A percentile compares a stretch with the other conserved stretches of the same genome.
These are phyloP conservation scores for Chrysemys picta DNA, from an alignment of 2,113 vertebrate genomes.

Conservation along the genomic window DNA sequence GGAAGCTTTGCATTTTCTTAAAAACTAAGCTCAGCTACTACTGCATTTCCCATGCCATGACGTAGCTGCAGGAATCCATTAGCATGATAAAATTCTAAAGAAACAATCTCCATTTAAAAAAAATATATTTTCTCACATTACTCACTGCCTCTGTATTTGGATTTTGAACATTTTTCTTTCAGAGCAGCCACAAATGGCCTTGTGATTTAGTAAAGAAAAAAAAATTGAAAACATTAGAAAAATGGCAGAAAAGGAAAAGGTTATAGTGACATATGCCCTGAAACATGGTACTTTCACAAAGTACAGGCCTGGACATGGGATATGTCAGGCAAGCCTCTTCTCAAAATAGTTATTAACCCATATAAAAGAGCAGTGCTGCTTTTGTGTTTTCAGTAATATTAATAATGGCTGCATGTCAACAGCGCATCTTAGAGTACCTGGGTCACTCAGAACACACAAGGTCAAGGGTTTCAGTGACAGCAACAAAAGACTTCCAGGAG, in stretches of 20 bases:
- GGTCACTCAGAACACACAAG: background rate
- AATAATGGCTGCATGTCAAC: background rate
- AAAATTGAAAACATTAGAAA: background rate
- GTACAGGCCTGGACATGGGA: background rate
- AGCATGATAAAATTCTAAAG: background rate
- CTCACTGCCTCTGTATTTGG: background rate
- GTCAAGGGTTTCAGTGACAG: background rate
- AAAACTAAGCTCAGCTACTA: background rate
- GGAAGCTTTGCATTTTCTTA: background rate
- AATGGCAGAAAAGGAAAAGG: background rate
- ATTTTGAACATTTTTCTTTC: conserved; percentile 14
- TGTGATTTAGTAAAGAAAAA: conserved; percentile 14
- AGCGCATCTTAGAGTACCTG: background rate
- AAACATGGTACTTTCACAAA: background rate
- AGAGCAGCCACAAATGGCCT: background rate
- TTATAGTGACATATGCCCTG: background rate
- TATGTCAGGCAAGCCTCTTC: background rate
- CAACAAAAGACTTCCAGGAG: background rate
- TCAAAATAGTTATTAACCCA: background rate
- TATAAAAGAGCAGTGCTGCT: background rate
- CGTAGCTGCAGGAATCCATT: background rate
- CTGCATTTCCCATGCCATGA: background rate
- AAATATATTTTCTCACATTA: conserved; percentile 28
- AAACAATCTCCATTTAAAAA: background rate
- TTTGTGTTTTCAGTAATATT: background rate